A percentile compares a stretch with the other conserved stretches of the same genome.
Conservation (phyloP, 2,888 invertebrate species). For the Sepioteuthis lessoniana region DNA sequence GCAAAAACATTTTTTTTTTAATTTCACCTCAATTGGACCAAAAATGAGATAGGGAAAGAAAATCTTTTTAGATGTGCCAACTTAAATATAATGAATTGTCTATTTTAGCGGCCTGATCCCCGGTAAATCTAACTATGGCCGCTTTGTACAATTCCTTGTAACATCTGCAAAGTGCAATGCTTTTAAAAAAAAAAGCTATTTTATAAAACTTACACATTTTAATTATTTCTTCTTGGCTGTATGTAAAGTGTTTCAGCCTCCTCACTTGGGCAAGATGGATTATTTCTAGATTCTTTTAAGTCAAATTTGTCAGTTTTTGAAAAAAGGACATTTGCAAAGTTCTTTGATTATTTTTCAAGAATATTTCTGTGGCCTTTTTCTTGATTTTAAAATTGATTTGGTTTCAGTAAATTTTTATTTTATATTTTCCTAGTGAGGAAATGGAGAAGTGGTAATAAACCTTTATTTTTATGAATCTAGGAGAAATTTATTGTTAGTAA, state of each 20-base stretch:
- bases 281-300: background rate
- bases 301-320: background rate
- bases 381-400: background rate
- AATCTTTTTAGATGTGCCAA: background rate
- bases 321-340: background rate
- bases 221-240: constrained; percentile 6
- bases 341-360: background rate
- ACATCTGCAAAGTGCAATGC: background rate
- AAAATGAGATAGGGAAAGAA: background rate
- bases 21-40: background rate
- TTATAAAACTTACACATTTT: background rate
- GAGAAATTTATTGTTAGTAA: background rate
- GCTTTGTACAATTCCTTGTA: background rate
- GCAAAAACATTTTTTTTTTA: background rate
- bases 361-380: background rate
- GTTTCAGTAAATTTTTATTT: background rate
- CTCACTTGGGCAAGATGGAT: background rate
- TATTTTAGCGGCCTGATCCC: background rate
- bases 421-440: background rate
- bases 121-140: background rate
- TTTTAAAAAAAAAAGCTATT: background rate
- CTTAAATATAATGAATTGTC: background rate
- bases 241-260: background rate
- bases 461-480: background rate
- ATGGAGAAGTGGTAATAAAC: background rate